These are phyloP conservation scores for Gobionotothen gibberifrons DNA, from an alignment of 2,797 vertebrate species.

Conservation along the genomic window DNA sequence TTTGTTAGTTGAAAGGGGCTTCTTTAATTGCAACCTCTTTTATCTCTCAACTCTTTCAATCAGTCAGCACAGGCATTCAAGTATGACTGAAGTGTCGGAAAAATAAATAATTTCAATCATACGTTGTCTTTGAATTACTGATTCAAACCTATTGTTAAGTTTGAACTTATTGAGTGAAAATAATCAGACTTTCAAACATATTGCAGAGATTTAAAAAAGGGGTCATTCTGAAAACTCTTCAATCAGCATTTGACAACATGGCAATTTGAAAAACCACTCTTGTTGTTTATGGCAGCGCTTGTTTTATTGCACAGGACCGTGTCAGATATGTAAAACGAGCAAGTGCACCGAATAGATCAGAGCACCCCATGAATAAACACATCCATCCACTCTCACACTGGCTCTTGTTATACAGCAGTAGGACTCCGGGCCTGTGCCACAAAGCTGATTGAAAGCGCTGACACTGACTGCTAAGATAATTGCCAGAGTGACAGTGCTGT, in stretches of 20 bases:
- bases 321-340: constrained; percentile 39
- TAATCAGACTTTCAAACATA: constrained; percentile 14
- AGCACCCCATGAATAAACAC: constrained; percentile 31
- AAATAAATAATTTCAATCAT: neutral
- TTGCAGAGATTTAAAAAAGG: neutral
- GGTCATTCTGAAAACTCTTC: constrained; percentile 19
- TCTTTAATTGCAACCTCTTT: constrained; percentile 26
- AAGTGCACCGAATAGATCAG: constrained; percentile 50
- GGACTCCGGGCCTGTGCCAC: constrained; percentile 64
- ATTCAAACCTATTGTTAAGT: too few species aligned
- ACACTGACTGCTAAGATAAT: constrained; percentile 73
- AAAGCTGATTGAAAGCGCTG: constrained; percentile 70
- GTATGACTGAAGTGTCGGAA: neutral
- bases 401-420: constrained; percentile 35
- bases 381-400: constrained; percentile 32
- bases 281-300: constrained; percentile 39
- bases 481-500: constrained; percentile 70
- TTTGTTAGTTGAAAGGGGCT: constrained; percentile 25
- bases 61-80: constrained; percentile 6
- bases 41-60: constrained; percentile 27
- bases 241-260: constrained; percentile 7
- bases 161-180: too few species aligned
- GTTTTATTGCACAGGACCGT: constrained; percentile 30
- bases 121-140: neutral
- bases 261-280: constrained; percentile 17